Evolutionary conservation across 64 coral and sea anemone species (phyloP), one percentile per base, ranked within the genome.

Genomic region (Catalaphyllia jardinei): DNA sequence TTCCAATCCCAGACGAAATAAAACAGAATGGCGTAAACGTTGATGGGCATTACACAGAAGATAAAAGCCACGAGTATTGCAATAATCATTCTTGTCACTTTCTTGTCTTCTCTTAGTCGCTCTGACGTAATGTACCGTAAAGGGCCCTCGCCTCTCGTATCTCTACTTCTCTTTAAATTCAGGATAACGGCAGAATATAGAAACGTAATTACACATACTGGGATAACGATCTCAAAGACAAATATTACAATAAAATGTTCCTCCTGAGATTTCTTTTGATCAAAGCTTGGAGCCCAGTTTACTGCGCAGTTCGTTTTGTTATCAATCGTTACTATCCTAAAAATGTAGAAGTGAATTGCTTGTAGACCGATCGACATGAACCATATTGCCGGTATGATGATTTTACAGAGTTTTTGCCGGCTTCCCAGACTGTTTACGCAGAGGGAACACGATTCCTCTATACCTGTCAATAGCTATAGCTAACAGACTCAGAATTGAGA

Each of bases 401-500:
- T 59, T 22, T 46, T 75, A 25, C 87, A 13, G 52, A 77, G 52
- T 89, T 78, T n/a, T 89, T 0, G 61, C 60, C 1, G n/a, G 42
- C 18, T 29, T 71, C 52, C 55, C 78, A 9, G 31, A 33, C 10
- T 75, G n/a, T n/a, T n/a, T 63, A 8, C 57, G 62, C 28, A 74
- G 57, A 9, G 87, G 87, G 20, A 17, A 76, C 29, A 89, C 87
- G 19, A 89, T 75, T 13, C 52, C 87, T 38, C 55, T 54, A 78
- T 77, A 89, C 1, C 73, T 73, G 76, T 89, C 87, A 19, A 89
- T 78, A 19, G 87, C 74, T 9, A 89, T 89, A 39, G 78, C 72
- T 17, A 78, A 74, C n/a, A 89, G 63, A 67, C 87, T 77, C 11
- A 61, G 52, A 39, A 78, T 89, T 9, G 87, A 89, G 12, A 89